These are phyloP conservation scores for Agrochola circellaris DNA, from an alignment of 2,888 invertebrate species.

Conservation along the genomic window DNA sequence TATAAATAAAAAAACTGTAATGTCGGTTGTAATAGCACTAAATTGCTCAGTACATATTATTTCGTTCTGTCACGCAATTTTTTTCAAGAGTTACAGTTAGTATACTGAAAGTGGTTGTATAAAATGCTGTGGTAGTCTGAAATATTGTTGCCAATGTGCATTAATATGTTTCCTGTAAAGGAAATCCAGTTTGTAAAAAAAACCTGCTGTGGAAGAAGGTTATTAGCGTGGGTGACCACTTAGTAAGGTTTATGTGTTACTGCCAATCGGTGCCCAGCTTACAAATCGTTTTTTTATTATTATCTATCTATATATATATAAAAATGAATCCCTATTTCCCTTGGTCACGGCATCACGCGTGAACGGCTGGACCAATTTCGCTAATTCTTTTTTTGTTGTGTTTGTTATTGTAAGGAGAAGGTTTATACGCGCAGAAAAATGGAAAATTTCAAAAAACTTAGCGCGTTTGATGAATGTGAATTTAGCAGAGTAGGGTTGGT, in stretches of 20 bases:
- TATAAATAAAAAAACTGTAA: constrained; percentile 43
- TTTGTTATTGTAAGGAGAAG: too few relatives aligned
- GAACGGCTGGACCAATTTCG: too few relatives aligned
- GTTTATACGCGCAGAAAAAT: too few relatives aligned
- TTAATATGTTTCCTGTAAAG: not conserved
- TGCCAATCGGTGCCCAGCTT: not conserved
- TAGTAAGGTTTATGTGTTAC: not conserved
- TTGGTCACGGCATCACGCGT: too few relatives aligned
- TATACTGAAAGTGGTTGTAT: constrained; percentile 10
- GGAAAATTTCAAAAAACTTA: too few relatives aligned
- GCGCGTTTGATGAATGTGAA: too few relatives aligned
- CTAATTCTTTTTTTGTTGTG: too few relatives aligned
- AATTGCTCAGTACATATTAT: constrained; percentile 60
- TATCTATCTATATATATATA: too few relatives aligned
- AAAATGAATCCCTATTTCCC: too few relatives aligned
- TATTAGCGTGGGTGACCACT: not conserved
- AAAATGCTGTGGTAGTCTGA: not conserved
- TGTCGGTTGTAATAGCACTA: constrained; percentile 52
- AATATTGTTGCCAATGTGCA: not conserved
- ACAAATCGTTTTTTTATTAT: not conserved
- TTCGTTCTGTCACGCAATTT: constrained; percentile 50
- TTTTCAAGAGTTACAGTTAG: constrained; percentile 38
- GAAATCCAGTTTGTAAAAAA: not conserved
- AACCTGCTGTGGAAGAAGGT: not conserved
- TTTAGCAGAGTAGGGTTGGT: too few relatives aligned